Conservation (phyloP, 1,140 invertebrate genomes). For the Tenebrio molitor region DNA sequence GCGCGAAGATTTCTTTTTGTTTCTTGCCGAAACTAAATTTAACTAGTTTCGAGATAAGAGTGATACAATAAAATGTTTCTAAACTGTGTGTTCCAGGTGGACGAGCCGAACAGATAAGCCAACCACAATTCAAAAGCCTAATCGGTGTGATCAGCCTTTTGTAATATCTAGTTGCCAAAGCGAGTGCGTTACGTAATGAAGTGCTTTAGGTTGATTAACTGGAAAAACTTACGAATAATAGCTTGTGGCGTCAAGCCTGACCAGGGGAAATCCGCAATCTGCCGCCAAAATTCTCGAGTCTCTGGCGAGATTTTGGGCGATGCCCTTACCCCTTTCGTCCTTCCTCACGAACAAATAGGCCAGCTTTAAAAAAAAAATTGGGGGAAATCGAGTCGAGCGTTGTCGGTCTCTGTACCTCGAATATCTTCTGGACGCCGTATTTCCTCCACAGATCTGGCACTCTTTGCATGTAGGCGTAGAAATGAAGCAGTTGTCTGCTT, state of each 20-base stretch:
- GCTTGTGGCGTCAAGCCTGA: constrained; percentile 67
- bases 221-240: constrained; percentile 57
- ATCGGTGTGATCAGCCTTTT: neutral
- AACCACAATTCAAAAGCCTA: neutral
- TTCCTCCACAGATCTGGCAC: constrained; percentile 64
- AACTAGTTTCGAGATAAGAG: too few relatives aligned
- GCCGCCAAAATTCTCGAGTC: constrained; percentile 66
- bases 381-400: neutral
- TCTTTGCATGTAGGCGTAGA: constrained; percentile 64
- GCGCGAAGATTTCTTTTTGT: too few relatives aligned
- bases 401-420: constrained; percentile 61
- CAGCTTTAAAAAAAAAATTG: constrained; percentile 55
- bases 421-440: constrained; percentile 63
- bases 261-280: constrained; percentile 65
- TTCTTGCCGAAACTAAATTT: too few relatives aligned
- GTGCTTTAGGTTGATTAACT: too few relatives aligned
- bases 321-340: constrained; percentile 60
- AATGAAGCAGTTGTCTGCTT: constrained; percentile 64
- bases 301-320: constrained; percentile 64
- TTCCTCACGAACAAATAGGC: constrained; percentile 64
- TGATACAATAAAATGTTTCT: constrained; percentile 7
- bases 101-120: neutral
- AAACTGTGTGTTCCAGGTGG: neutral
- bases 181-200: too few relatives aligned
- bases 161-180: neutral